Evolutionary conservation across 2,113 vertebrate genomes (phyloP), one percentile per base, ranked within the genome.

Genomic region (Rhea americana): DNA sequence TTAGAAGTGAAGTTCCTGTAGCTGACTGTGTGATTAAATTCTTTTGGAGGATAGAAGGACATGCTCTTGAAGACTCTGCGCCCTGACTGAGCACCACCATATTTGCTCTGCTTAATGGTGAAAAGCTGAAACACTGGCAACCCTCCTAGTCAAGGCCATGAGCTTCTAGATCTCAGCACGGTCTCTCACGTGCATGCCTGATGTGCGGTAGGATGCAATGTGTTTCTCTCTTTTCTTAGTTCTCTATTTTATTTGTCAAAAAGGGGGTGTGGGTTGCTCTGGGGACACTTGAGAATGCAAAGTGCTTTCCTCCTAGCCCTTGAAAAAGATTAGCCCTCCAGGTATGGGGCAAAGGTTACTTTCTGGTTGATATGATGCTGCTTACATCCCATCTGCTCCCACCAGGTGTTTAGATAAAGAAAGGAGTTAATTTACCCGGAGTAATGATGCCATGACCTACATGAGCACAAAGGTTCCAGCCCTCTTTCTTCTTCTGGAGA

Each of bases 21-120:
- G 53, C 82, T 47, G 41, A 78, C 72, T 90, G 41, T 1, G 2
- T 81, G 74, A 91, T 93, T 94, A 76, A 66, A 58, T 81, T 91
- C 50, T 79, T 92, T 90, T 74, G 41, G 82, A 87, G 61, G 30
- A 51, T 87, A 73, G 82, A 79, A 94, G 92, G 92, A 76, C 76
- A 73, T 11, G 6, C 73, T 83, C 30, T 83, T 83, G 87, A 86
- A 91, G 58, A 45, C 45, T 73, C 24, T 41, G 58, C 55, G 85
- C 25, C 39, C 73, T 87, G 77, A 87, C 81, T 81, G 63, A 91
- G 83, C 75, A 76, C 79, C 80, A 85, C 80, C 62, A 39, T 24
- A 30, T 32, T 84, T 87, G 19, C 37, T 94, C 74, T 85, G 82
- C 62, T 77, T 76, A 55, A 72, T 39, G 77, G 70, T 66, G 82